Evolutionary conservation across 2,797 vertebrate genomes (phyloP), one percentile per base, ranked within the genome.

Genomic region (Siniperca undulata): DNA sequence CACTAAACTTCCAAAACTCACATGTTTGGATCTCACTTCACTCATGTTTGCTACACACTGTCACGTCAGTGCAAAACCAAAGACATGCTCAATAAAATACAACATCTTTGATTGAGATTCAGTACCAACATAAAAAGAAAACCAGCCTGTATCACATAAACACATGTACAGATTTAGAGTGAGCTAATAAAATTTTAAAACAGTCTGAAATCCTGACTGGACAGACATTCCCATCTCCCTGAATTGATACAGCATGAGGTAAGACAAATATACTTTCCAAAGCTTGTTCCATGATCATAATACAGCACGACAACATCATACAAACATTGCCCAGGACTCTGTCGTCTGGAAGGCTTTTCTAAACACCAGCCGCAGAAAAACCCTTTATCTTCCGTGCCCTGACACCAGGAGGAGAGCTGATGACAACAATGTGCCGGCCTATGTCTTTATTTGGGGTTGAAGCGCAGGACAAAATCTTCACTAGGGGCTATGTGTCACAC

Each of bases 361-460:
- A 95, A 96, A 95, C 95, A 96, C 72, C 75, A 77, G 80, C 68
- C 52, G 11, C 81, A 83, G 85, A 91, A 80, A 88, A 91, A 80
- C 81, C 46, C 82, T 93, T 83, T 72, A 85, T 95, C 91, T 92
- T 90, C 74, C 16, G 67, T 27, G 73, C 62, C 66, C 77, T 93
- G 95, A 94, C 94, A 94, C 86, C 92, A 90, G 89, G 82, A 89
- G 89, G 85, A 90, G 84, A 62, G 48, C 81, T 92, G 85, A 91
- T 83, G 92, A 92, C 92, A 95, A 93, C 92, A 94, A 91, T 86
- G 85, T 72, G 2, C 80, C 36, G 83, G 76, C 69, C 89, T 76
- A 94, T 95, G 95, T 93, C 95, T 96, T 95, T 96, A 96, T 96
- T 96, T 95, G 95, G 95, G 92, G 89, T 85, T 95, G 91, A 62